phyloP scores from a whole-genome alignment of 2,797 vertebrate genomes.

The Psittacula derbiana region DNA sequence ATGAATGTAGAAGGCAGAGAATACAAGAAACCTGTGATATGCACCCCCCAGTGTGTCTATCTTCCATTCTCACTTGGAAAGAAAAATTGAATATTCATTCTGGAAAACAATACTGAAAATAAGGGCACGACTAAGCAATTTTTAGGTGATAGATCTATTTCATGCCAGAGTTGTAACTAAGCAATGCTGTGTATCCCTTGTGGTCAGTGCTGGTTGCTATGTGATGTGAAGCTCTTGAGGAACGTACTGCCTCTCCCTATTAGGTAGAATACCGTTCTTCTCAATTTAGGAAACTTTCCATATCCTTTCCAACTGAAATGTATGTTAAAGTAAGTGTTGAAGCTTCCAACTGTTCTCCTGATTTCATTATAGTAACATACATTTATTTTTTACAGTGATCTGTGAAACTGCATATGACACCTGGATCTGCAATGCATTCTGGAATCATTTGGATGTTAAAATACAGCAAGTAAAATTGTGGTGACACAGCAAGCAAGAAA shows the following conservation, averaged over 20 bases:
- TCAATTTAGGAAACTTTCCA: neutral
- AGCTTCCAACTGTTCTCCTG: neutral
- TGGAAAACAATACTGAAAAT: neutral
- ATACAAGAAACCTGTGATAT: neutral
- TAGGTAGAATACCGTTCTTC: neutral
- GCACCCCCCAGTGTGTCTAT: neutral
- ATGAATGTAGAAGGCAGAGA: neutral
- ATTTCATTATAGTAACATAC: neutral
- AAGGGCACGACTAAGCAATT: neutral
- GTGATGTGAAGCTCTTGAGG: neutral
- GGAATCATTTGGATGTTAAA: neutral
- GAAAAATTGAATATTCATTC: neutral
- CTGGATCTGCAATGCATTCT: neutral
- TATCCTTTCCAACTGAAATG: neutral
- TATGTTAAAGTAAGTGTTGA: neutral
- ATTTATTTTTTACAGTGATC: neutral
- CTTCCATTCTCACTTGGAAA: neutral
- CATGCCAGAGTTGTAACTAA: neutral
- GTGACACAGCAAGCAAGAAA: neutral
- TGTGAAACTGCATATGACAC: neutral
- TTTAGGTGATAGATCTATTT: neutral
- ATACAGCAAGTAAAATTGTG: neutral
- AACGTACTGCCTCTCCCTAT: neutral
- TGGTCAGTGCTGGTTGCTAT: neutral
- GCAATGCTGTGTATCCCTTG: neutral